phyloP scores from a whole-genome alignment of 2,797 vertebrate genomes.

The Hemitrygon akajei region DNA sequence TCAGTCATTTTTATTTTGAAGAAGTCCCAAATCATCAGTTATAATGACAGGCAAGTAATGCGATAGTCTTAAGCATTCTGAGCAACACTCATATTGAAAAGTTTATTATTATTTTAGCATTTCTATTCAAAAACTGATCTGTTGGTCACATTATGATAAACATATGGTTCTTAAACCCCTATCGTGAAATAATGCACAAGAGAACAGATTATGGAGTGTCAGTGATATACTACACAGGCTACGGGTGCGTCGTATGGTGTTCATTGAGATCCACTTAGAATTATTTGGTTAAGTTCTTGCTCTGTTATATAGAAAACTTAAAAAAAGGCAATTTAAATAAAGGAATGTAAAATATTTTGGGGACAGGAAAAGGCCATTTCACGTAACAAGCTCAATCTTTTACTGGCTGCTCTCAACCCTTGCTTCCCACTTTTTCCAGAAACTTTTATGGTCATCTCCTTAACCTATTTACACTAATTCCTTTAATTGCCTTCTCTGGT shows the following conservation, averaged over 20 bases:
- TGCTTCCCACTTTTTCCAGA: not conserved
- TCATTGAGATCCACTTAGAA: constrained; percentile 3
- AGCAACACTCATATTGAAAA: not conserved
- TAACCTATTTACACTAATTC: constrained; percentile 18
- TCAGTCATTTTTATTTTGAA: constrained; percentile 7
- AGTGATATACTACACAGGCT: constrained; percentile 28
- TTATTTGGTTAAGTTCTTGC: not conserved
- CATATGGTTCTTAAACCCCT: constrained; percentile 35
- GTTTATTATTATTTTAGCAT: constrained; percentile 30
- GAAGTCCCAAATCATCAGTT: constrained; percentile 21
- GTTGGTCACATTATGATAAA: constrained; percentile 32
- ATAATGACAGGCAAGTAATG: constrained; percentile 7
- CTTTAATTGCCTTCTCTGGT: not conserved
- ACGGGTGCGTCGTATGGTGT: not conserved
- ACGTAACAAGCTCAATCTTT: not conserved
- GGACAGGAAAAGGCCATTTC: constrained; percentile 4
- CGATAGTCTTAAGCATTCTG: not conserved
- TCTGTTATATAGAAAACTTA: not conserved
- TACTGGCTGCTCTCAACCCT: not conserved
- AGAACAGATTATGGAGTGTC: constrained; percentile 30
- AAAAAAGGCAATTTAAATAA: constrained; percentile 1
- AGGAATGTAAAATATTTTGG: constrained; percentile 1
- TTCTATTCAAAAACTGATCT: constrained; percentile 6
- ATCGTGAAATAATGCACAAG: constrained; percentile 33
- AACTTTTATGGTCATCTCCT: not conserved